Base-by-base conservation (phyloP, 2,888 invertebrate species). In the Gymnosoma rotundatum region DNA sequence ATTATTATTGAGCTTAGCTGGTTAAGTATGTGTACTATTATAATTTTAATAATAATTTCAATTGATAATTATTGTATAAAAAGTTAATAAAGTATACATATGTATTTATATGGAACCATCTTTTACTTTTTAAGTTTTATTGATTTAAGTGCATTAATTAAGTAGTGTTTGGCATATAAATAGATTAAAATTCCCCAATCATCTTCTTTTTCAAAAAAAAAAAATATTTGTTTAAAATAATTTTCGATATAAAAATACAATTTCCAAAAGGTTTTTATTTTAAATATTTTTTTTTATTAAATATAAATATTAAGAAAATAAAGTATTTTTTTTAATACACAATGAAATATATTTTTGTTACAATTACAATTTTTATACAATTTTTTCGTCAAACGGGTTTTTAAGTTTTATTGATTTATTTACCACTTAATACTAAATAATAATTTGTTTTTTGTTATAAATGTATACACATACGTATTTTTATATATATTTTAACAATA, bases 251-350 rank as follows among this genome's bases (percentile, higher is more conserved):
- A 80, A 84, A 83, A 78, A 80, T 83, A 83, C 56, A 80, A 54
- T 81, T 76, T 73, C 63, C 73, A 76, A 83, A 83, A 83, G 45
- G 20, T 54, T 54, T 63, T 18, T 18, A 18, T 66, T 48, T n/a
- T 21, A 32, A 21, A 45, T 16, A 12, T 36, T 56, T 20, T 45
- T n/a, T 63, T 78, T 60, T 18, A n/a, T 63, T 54, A 14, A 18
- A 25, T 80, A 78, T 73, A 80, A 20, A 80, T 73, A 69, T 78
- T 80, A 80, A 52, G n/a, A 84, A 84, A 80, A 84, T 83, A 84
- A 80, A 72, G 21, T 82, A 64, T 70, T 54, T 73, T 45, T 25
- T 56, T n/a, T n/a, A 21, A 63, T 50, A 18, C 56, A 63, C 45
- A 54, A 38, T 42, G 42, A 21, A 20, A 50, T 72, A 25, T 56